Conservation (phyloP, 1,140 invertebrate genomes). For the Thrips palmi region DNA sequence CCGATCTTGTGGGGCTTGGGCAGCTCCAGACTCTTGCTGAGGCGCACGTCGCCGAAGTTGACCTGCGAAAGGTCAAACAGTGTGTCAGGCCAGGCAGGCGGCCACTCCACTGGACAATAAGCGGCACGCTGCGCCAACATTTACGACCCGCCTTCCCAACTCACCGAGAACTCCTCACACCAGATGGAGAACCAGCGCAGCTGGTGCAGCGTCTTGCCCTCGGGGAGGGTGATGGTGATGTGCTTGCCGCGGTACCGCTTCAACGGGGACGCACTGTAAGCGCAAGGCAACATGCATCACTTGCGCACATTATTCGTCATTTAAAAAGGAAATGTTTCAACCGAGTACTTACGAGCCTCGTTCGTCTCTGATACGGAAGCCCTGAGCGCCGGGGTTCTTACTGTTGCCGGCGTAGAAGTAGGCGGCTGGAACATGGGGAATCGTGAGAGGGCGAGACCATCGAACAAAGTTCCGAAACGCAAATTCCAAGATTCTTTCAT, state of each 20-base stretch:
- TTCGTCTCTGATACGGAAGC: conserved; percentile 60
- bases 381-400: conserved; percentile 41
- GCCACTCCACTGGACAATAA: neutral
- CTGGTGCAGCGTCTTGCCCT: conserved; percentile 62
- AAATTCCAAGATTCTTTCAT: neutral
- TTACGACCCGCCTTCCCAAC: no score
- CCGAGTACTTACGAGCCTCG: conserved; percentile 34
- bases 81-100: neutral
- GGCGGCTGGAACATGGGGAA: conserved; percentile 41
- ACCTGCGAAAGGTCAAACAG: conserved; percentile 35
- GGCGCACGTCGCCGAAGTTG: conserved; percentile 76
- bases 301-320: conserved; percentile 5
- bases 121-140: neutral
- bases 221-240: conserved; percentile 66
- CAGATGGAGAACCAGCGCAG: conserved; percentile 77
- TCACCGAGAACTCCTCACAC: conserved; percentile 75
- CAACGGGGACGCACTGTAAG: conserved; percentile 39
- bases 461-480: neutral
- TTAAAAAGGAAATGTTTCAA: conserved; percentile 1
- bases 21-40: conserved; percentile 57
- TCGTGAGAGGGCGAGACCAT: conserved; percentile 8
- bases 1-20: conserved; percentile 64
- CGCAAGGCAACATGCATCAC: conserved; percentile 10
- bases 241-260: conserved; percentile 57
- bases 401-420: conserved; percentile 70